Percentiles rank a stretch among this genome's conserved stretches.
Conservation (phyloP, 2,113 vertebrate genomes). For the Pygoscelis antarcticus region DNA sequence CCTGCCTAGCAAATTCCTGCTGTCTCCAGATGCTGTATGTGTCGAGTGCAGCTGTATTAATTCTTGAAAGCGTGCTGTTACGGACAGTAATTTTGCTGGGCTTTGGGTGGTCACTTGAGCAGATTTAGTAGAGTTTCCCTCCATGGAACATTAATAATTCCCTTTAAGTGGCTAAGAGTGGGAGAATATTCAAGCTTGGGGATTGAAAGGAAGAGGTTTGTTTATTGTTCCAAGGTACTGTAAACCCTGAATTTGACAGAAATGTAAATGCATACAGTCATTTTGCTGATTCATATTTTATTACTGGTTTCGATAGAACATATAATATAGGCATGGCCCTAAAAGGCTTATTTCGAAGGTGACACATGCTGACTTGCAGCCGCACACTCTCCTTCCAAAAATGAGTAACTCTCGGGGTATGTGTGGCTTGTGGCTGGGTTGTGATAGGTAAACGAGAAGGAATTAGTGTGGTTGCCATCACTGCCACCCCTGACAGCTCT, state of each 20-base stretch:
- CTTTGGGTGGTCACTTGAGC: not conserved
- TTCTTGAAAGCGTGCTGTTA: not conserved
- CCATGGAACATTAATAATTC: conserved; percentile 1
- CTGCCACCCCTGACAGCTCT: not conserved
- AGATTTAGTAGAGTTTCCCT: not conserved
- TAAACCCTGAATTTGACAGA: not conserved
- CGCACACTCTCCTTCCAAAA: not conserved
- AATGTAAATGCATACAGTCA: not conserved
- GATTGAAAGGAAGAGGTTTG: conserved; percentile 19
- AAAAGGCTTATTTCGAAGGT: conserved; percentile 22
- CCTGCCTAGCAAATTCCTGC: not conserved
- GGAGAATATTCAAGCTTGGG: not conserved
- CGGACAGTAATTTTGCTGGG: not conserved
- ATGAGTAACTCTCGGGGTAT: not conserved
- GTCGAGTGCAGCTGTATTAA: not conserved
- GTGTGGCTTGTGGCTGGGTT: not conserved
- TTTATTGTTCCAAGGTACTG: conserved; percentile 39
- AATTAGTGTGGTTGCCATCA: not conserved
- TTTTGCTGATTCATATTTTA: conserved; percentile 43
- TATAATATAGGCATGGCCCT: not conserved
- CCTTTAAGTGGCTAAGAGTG: not conserved
- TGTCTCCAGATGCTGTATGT: not conserved
- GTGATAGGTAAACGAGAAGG: not conserved
- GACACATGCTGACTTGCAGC: conserved; percentile 31
- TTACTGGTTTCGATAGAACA: not conserved